These are phyloP conservation scores for Henricia sp. DNA, from an alignment of 53 echinoderm and acorn worm species.

Conservation along the genomic window DNA sequence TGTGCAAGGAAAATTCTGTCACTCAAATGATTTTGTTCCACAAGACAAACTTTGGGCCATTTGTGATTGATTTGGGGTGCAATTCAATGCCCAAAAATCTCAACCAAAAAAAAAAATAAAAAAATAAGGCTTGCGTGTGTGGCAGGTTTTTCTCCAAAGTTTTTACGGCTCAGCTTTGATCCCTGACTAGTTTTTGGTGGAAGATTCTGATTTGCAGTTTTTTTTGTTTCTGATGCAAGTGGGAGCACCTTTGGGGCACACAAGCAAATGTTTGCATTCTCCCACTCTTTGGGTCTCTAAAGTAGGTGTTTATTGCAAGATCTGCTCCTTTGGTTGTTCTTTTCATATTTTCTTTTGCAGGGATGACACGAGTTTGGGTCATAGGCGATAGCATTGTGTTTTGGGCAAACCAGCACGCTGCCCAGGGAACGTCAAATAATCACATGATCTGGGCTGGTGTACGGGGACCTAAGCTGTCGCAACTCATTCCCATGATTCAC, in stretches of 20 bases:
- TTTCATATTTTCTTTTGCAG: too few species aligned
- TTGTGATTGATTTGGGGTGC: neutral
- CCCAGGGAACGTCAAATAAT: too few species aligned
- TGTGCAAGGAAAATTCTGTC: constrained; percentile 19
- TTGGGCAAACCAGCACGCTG: too few species aligned
- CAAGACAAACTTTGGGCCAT: constrained; percentile 24
- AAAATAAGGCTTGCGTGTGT: constrained; percentile 13
- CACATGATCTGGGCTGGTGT: too few species aligned
- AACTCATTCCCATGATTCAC: too few species aligned
- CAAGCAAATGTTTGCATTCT: too few species aligned
- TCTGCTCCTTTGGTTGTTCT: too few species aligned
- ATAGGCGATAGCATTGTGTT: too few species aligned
- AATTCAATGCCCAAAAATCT: neutral
- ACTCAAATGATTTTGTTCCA: constrained; percentile 5
- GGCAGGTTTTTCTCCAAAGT: constrained; percentile 46
- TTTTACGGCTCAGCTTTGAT: constrained; percentile 52
- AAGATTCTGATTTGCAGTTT: constrained; percentile 13
- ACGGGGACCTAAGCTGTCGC: too few species aligned
- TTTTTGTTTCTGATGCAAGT: constrained; percentile 61
- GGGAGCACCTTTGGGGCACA: constrained; percentile 6
- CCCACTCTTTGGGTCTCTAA: too few species aligned
- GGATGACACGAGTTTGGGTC: too few species aligned
- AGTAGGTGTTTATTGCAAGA: too few species aligned
- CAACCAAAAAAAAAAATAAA: constrained; percentile 7
- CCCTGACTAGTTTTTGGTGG: constrained; percentile 37